Percentiles rank a stretch among this genome's conserved stretches.
phyloP scores from a whole-genome alignment of 1,140 invertebrate genomes.

The Lethocerus indicus region DNA sequence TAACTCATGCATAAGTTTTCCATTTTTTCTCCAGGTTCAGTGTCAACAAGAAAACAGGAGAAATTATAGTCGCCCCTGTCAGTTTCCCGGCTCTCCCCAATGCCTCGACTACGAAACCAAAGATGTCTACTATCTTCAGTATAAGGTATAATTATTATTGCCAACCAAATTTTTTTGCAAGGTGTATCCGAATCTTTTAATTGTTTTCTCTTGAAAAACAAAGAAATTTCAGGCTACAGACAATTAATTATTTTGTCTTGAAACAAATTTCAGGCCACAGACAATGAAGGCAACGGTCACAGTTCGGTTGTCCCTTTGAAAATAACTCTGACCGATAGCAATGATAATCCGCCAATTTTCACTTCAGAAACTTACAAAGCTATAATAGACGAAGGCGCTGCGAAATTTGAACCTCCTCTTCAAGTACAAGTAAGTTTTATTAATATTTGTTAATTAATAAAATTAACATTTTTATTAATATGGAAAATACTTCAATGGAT shows the following conservation, averaged over 20 bases:
- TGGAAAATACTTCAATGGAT: too few relatives aligned
- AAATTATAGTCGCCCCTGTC: constrained; percentile 67
- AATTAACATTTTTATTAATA: too few relatives aligned
- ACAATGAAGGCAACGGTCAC: constrained; percentile 62
- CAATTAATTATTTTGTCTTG: constrained; percentile 4
- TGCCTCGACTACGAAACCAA: constrained; percentile 81
- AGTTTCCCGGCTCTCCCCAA: constrained; percentile 34
- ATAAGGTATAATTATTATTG: constrained; percentile 39
- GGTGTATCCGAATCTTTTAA: constrained; percentile 1
- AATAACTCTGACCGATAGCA: constrained; percentile 61
- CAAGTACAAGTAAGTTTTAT: constrained; percentile 19
- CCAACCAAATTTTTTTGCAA: constrained; percentile 4
- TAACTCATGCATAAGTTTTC: not conserved
- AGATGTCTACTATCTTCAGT: constrained; percentile 66
- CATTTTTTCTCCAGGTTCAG: constrained; percentile 35
- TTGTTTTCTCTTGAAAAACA: not conserved
- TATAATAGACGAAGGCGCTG: constrained; percentile 66
- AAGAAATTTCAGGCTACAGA: not conserved
- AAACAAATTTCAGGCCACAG: constrained; percentile 44
- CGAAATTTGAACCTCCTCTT: constrained; percentile 54
- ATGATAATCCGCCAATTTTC: constrained; percentile 74
- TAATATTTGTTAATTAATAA: not conserved
- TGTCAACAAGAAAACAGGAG: constrained; percentile 62
- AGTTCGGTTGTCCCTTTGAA: constrained; percentile 57
- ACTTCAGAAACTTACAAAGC: constrained; percentile 50